A percentile compares a stretch with the other conserved stretches of the same genome.
Evolutionary conservation across 2,797 vertebrate species (phyloP).

Genomic region (Antrozous pallidus): DNA sequence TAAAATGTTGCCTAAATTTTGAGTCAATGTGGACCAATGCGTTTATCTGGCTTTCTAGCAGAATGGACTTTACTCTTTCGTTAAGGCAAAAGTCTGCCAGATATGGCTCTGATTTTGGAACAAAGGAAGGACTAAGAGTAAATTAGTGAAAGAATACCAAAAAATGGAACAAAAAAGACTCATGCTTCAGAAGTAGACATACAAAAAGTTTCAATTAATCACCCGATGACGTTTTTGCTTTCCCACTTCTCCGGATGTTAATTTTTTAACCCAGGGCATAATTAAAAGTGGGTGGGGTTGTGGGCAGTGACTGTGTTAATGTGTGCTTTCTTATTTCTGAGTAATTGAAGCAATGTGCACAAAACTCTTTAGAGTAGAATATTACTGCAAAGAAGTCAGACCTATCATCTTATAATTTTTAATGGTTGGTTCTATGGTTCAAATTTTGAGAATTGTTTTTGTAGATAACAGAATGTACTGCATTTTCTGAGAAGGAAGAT

Average conservation of each 20-base stretch:
- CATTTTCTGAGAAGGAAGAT: background rate
- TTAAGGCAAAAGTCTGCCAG: background rate
- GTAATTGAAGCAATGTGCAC: background rate
- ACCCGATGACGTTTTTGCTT: background rate
- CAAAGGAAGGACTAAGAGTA: background rate
- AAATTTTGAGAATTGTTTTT: background rate
- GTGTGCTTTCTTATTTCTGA: slow-evolving; percentile 5
- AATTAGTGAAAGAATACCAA: background rate
- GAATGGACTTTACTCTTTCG: background rate
- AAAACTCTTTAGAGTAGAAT: background rate
- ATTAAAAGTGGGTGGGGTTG: background rate
- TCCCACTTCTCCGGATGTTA: background rate
- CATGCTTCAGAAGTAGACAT: background rate
- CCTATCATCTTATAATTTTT: background rate
- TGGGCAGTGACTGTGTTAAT: background rate
- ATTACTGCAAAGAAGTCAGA: background rate
- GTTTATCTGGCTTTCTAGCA: background rate
- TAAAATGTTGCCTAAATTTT: background rate
- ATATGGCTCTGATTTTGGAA: background rate
- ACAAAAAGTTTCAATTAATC: background rate
- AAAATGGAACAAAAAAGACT: background rate
- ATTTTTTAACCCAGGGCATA: background rate
- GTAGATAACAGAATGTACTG: background rate
- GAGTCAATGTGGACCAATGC: background rate
- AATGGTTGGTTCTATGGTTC: background rate